Conservation (phyloP, 2,113 vertebrate genomes). For the Corythaixoides concolor region DNA sequence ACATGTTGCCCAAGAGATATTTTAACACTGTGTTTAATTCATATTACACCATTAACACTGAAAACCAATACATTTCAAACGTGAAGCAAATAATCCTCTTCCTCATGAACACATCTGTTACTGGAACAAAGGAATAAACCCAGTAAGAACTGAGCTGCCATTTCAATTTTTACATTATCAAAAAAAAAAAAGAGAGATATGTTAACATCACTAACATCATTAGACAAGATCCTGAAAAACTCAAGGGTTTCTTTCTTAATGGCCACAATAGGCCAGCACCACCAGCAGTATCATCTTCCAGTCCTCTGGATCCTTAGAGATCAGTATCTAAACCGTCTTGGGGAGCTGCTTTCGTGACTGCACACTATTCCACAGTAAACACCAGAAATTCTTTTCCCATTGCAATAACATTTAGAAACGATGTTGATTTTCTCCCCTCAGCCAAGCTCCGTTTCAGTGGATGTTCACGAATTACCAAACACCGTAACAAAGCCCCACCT, state of each 20-base stretch:
- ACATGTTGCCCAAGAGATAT: conserved; percentile 42
- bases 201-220: not conserved
- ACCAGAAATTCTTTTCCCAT: not conserved
- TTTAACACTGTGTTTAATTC: conserved; percentile 34
- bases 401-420: not conserved
- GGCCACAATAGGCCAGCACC: not conserved
- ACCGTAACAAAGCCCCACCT: rapidly evolving
- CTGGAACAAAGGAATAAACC: not conserved
- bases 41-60: not conserved
- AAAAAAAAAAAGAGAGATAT: not conserved
- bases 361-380: not conserved
- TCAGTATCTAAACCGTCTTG: too few species aligned
- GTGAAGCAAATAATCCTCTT: not conserved
- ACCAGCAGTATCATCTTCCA: not conserved
- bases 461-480: not conserved
- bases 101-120: not conserved
- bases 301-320: not conserved
- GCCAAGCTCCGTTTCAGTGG: not conserved
- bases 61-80: not conserved
- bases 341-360: not conserved
- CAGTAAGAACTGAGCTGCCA: not conserved
- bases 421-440: not conserved
- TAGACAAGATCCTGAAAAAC: not conserved
- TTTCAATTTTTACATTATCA: not conserved
- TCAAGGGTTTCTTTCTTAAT: not conserved